Conservation (phyloP, 1,140 invertebrate species). For the Globodera ellingtonae region DNA sequence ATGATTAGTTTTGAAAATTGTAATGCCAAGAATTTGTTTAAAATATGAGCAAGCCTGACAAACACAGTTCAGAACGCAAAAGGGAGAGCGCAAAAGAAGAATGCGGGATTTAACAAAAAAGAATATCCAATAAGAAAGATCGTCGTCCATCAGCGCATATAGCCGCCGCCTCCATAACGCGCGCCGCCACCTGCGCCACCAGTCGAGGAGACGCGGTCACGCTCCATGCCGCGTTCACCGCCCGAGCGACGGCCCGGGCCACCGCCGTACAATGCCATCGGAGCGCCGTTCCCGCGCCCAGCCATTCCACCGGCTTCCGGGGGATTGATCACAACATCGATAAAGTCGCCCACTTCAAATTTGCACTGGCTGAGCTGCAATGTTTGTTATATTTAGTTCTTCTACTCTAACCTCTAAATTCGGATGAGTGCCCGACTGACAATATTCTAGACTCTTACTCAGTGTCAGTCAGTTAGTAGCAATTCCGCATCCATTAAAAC, state of each 20-base stretch:
- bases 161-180: constrained; percentile 2
- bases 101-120: not conserved
- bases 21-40: no score
- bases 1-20: no score
- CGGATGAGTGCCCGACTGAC: no score
- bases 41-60: not conserved
- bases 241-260: constrained; percentile 35
- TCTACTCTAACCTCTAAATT: no score
- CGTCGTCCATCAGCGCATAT: constrained; percentile 4
- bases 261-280: not conserved
- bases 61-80: no score
- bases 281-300: constrained; percentile 28
- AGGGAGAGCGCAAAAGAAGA: not conserved
- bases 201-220: constrained; percentile 5
- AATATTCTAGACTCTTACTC: no score
- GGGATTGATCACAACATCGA: constrained; percentile 93
- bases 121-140: not conserved
- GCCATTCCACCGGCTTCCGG: constrained; percentile 67
- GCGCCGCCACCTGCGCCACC: constrained; percentile 15
- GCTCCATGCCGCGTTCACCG: constrained; percentile 28
- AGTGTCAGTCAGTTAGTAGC: no score
- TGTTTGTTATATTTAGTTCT: not conserved
- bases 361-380: constrained; percentile 75
- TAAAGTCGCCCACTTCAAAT: constrained; percentile 90
- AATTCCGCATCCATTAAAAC: not conserved